Evolutionary conservation across 2,888 invertebrate species (phyloP).

Genomic region (Sphecodes monilicornis): DNA sequence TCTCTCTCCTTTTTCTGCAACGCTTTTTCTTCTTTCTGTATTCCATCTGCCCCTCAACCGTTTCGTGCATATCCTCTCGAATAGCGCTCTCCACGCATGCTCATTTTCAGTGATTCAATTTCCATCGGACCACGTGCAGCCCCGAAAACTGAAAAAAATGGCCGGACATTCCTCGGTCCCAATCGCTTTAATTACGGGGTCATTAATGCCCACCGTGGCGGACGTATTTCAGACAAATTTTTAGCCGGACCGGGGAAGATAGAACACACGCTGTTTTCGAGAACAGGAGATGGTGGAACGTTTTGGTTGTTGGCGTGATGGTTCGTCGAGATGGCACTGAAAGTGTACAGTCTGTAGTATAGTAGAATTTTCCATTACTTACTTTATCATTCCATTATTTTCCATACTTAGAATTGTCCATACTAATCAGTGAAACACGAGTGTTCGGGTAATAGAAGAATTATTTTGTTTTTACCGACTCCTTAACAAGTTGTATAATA

Average conservation of each 20-base stretch:
- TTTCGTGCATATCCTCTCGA: slow-evolving; percentile 5
- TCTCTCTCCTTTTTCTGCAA: not conserved
- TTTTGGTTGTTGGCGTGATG: too few species aligned
- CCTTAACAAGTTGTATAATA: too few species aligned
- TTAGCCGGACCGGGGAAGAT: not conserved
- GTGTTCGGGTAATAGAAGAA: too few species aligned
- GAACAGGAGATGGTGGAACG: not conserved
- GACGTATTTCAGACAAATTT: not conserved
- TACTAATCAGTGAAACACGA: too few species aligned
- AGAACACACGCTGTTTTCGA: not conserved
- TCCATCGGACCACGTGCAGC: slow-evolving; percentile 9
- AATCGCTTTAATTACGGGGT: slow-evolving; percentile 7
- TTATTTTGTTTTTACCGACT: too few species aligned
- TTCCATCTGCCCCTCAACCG: slow-evolving; percentile 18
- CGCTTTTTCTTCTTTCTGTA: slow-evolving; percentile 17
- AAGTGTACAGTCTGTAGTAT: too few species aligned
- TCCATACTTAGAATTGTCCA: too few species aligned
- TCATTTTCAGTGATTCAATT: slow-evolving; percentile 36
- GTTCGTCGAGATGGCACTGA: not conserved
- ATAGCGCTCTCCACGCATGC: not conserved
- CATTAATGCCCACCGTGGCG: not conserved
- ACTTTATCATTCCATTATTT: too few species aligned
- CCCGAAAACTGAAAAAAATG: not conserved
- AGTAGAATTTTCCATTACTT: too few species aligned
- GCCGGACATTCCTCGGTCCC: not conserved